Percentiles rank a stretch among this genome's conserved stretches.
Evolutionary conservation across 2,888 invertebrate genomes (phyloP).

Genomic region (Pharmacophagus antenor): DNA sequence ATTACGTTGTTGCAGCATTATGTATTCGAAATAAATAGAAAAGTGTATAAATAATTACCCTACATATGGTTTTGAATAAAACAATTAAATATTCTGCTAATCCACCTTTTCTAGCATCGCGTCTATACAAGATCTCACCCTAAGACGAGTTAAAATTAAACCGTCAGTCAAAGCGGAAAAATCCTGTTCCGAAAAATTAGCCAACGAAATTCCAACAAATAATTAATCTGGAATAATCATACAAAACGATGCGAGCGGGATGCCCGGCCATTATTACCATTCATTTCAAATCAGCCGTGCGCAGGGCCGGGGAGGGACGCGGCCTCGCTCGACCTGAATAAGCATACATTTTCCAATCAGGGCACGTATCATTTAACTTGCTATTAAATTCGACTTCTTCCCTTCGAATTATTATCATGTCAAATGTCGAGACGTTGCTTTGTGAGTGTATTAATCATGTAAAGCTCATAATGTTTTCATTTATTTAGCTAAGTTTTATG

Average conservation of each 20-base stretch:
- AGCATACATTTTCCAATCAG: slow-evolving; percentile 81
- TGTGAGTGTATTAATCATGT: slow-evolving; percentile 46
- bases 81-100: slow-evolving; percentile 13
- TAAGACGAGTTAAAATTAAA: slow-evolving; percentile 72
- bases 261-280: slow-evolving; percentile 78
- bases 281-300: slow-evolving; percentile 80
- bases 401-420: slow-evolving; percentile 77
- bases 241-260: slow-evolving; percentile 79
- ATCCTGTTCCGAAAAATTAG: slow-evolving; percentile 79
- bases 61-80: slow-evolving; percentile 2
- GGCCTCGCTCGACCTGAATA: slow-evolving; percentile 73
- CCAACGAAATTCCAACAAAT: slow-evolving; percentile 79
- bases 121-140: slow-evolving; percentile 44
- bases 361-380: slow-evolving; percentile 80
- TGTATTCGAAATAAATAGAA: too few relatives aligned
- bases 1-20: too few relatives aligned
- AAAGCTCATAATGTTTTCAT: slow-evolving; percentile 16
- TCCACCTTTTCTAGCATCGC: slow-evolving; percentile 6
- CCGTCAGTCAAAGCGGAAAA: slow-evolving; percentile 79
- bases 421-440: slow-evolving; percentile 54
- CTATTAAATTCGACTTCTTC: slow-evolving; percentile 81
- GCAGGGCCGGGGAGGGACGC: slow-evolving; percentile 59
- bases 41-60: not conserved
- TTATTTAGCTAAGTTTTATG: not conserved
- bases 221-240: slow-evolving; percentile 82